Base-by-base conservation (phyloP, 2,888 invertebrate genomes). In the Ophion ventricosus region DNA sequence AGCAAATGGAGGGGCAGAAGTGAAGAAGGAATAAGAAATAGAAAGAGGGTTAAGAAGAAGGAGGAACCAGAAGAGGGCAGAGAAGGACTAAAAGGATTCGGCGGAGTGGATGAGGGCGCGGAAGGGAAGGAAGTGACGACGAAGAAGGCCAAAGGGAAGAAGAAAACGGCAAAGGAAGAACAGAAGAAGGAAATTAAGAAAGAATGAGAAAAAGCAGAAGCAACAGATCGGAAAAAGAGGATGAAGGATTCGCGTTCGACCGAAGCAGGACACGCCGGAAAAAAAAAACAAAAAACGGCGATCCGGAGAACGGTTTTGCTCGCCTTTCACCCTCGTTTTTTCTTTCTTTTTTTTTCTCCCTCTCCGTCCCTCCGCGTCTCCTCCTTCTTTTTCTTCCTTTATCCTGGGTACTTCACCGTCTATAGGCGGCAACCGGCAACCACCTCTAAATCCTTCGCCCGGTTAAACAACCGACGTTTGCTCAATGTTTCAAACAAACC, bases 401-500 rank as follows among this genome's bases (percentile, higher is more conserved):
- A 69, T 72, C 72, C 74, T 66, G 78, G 73, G 64, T 69, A 64
- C 80, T 83, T 78, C 81, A 75, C 57, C 85, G 49, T 49, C 83
- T 84, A 85, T 83, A 86, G 85, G 85, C 84, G 81, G 82, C 85
- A 49, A 49, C 83, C 85, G 80, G 85, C 85, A 87, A 83, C 83
- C 87, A 85, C 87, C 88, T 81, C 84, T 88, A 88, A 87, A 87
- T 88, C 88, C 88, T 87, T 81, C 86, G 83, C 86, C 87, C 88
- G 89, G 87, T 90, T 90, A 89, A 90, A 90, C 89, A 89, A 89
- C 89, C 89, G 86, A 90, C 88, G 89, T 90, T 90, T 90, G 88
- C 89, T 90, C 88, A 88, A 90, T 90, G 90, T 90, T 90, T 90
- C 90, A 90, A 90, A 90, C 90, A 90, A 90, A 90, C 90, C 87